Conservation (phyloP, 2,113 vertebrate genomes). For the Labeo rohita region DNA sequence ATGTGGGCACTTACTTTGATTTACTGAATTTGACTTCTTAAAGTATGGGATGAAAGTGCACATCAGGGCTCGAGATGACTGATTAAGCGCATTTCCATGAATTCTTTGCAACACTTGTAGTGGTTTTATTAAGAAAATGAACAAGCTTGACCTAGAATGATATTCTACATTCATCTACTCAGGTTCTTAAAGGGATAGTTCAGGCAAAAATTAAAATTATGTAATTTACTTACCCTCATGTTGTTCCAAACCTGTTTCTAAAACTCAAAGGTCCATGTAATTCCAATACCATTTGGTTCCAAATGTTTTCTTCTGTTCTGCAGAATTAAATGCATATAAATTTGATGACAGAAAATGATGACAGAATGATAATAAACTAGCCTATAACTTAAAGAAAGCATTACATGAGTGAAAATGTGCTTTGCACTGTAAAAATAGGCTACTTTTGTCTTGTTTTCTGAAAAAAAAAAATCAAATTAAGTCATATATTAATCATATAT, state of each 20-base stretch:
- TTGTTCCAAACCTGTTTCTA: neutral
- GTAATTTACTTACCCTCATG: neutral
- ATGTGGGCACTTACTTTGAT: slow-evolving; percentile 10
- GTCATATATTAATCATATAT: too few relatives aligned
- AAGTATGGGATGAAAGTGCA: slow-evolving; percentile 13
- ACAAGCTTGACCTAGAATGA: neutral
- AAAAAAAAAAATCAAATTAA: too few relatives aligned
- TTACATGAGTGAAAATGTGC: neutral
- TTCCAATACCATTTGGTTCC: neutral
- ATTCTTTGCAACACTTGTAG: neutral
- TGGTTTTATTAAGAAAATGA: neutral
- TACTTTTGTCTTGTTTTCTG: neutral
- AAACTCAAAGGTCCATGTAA: neutral
- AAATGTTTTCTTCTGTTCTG: neutral
- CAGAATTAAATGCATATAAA: neutral
- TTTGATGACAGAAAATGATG: neutral
- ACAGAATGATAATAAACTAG: too few relatives aligned
- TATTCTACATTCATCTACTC: neutral
- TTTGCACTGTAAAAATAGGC: neutral
- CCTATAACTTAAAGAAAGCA: too few relatives aligned
- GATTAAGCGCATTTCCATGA: neutral
- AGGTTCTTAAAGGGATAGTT: neutral
- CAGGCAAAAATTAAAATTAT: neutral
- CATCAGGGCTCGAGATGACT: neutral
- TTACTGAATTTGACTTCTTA: slow-evolving; percentile 23